Evolutionary conservation across 2,113 vertebrate genomes (phyloP).

Genomic region (Trematocara marginatum): DNA sequence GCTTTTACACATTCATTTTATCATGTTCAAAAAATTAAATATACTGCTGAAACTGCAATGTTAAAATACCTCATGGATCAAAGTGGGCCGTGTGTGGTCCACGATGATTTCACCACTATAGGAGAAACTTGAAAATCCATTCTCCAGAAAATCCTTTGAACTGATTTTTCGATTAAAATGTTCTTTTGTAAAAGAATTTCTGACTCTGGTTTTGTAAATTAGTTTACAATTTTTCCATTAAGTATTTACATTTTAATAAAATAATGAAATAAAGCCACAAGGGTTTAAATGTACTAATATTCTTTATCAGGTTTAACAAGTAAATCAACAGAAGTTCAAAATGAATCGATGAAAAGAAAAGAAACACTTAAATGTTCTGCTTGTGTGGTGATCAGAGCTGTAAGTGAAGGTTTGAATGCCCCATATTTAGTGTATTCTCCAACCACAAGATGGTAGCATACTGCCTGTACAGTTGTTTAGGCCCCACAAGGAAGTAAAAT

Average conservation of each 20-base stretch:
- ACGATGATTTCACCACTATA: background rate
- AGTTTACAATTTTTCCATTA: background rate
- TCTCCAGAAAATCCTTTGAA: background rate
- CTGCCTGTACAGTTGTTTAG: background rate
- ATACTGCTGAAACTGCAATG: background rate
- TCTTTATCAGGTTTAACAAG: background rate
- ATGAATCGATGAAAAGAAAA: background rate
- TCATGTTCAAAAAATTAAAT: background rate
- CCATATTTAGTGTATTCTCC: background rate
- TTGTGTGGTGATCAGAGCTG: background rate
- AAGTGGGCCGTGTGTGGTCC: accelerated
- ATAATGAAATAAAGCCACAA: background rate
- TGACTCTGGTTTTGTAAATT: background rate
- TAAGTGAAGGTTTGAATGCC: background rate
- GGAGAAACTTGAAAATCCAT: background rate
- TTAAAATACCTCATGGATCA: background rate
- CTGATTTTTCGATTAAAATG: background rate
- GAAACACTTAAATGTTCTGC: background rate
- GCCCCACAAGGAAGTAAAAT: background rate
- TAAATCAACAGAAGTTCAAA: background rate
- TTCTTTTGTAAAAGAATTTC: background rate
- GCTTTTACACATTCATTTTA: background rate
- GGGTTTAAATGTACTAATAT: background rate
- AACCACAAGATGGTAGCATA: conserved; percentile 35
- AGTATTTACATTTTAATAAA: background rate